Conservation (phyloP, 2,888 invertebrate species). For the Mycogona germanica region DNA sequence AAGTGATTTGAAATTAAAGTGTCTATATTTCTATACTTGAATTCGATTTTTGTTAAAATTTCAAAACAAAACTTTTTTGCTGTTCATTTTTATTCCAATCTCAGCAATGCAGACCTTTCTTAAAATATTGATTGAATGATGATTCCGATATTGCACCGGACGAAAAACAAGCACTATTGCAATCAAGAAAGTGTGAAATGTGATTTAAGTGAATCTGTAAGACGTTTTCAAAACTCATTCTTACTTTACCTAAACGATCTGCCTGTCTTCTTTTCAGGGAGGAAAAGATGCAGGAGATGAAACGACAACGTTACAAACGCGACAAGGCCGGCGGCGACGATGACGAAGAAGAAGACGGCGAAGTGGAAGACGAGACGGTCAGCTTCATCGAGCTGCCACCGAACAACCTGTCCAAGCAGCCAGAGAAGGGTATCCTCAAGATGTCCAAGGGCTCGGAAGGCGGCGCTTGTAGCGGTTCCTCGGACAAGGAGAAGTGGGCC, state of each 20-base stretch:
- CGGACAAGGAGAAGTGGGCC: conserved; percentile 59
- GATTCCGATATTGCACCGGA: too few relatives aligned
- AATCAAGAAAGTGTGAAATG: too few relatives aligned
- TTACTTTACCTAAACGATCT: neutral
- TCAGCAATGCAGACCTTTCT: too few relatives aligned
- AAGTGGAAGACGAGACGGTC: conserved; percentile 63
- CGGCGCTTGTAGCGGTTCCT: conserved; percentile 55
- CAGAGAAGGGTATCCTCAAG: conserved; percentile 86
- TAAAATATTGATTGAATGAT: too few relatives aligned
- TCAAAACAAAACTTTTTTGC: too few relatives aligned
- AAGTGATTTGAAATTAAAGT: too few relatives aligned
- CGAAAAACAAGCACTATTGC: too few relatives aligned
- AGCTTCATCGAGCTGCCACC: conserved; percentile 68
- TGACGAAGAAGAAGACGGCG: conserved; percentile 61
- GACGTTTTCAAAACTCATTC: too few relatives aligned
- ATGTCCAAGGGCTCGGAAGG: conserved; percentile 30
- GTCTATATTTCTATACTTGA: too few relatives aligned
- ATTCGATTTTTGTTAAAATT: too few relatives aligned
- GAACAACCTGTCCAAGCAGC: conserved; percentile 59
- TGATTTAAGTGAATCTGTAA: too few relatives aligned
- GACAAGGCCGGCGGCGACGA: conserved; percentile 40
- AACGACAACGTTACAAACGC: conserved; percentile 43
- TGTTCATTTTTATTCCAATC: too few relatives aligned
- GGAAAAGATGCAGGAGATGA: conserved; percentile 63
- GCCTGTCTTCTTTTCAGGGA: conserved; percentile 47